Evolutionary conservation across 2,888 invertebrate genomes (phyloP).

Genomic region (Cremastinae sp.): DNA sequence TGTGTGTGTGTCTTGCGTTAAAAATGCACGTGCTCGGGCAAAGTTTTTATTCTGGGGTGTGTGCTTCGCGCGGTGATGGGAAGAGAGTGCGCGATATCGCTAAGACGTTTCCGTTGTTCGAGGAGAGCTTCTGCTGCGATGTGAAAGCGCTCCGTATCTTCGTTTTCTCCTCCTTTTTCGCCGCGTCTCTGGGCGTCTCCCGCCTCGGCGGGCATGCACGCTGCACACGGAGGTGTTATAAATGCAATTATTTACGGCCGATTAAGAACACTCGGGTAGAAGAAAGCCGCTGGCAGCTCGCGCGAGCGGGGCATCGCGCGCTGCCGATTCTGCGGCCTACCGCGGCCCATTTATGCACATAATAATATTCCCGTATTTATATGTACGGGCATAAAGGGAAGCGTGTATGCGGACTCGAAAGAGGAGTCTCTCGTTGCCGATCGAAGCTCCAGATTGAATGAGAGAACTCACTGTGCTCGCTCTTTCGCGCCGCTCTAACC

Average conservation of each 20-base stretch:
- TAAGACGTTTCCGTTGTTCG: conserved; percentile 37
- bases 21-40: conserved; percentile 14
- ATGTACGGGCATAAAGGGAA: background rate
- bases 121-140: conserved; percentile 53
- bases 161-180: conserved; percentile 58
- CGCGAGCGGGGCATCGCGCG: conserved; percentile 49
- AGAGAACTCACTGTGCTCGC: conserved; percentile 46
- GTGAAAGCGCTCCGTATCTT: conserved; percentile 46
- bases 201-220: conserved; percentile 66
- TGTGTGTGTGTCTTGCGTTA: background rate
- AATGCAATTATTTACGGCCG: conserved; percentile 80
- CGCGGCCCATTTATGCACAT: conserved; percentile 18
- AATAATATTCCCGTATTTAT: conserved; percentile 5
- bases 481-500: conserved; percentile 35
- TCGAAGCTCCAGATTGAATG: conserved; percentile 71
- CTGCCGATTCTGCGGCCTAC: conserved; percentile 44
- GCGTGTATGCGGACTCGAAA: conserved; percentile 26
- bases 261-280: conserved; percentile 76
- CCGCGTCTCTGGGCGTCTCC: conserved; percentile 37
- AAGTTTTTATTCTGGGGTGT: conserved; percentile 34
- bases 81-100: conserved; percentile 38
- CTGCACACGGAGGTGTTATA: conserved; percentile 77
- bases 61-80: conserved; percentile 12
- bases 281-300: conserved; percentile 63
- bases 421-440: conserved; percentile 60